Evolutionary conservation across 2,113 vertebrate genomes (phyloP), one percentile per base, ranked within the genome.

Genomic region (Illadopsis cleaveri): DNA sequence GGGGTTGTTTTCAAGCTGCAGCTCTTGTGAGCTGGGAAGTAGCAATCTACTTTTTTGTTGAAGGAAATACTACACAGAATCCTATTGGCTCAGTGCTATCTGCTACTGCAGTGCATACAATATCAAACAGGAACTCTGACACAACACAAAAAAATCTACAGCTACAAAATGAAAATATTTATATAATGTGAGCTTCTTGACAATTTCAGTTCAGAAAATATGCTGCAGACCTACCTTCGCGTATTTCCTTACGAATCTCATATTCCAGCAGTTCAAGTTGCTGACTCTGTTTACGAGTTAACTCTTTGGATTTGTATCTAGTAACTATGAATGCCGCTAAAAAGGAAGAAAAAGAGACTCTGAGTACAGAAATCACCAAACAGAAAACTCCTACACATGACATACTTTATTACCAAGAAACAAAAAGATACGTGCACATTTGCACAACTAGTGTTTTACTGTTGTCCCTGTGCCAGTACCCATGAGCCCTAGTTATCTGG

Each of bases 161-260:
- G 69, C 57, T 51, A 50, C 50, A 48, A 71, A 92, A 87, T 61
- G 35, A 64, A 77, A 75, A 66, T 24, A 17, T 72, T 90, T 70
- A 48, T n/a, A 57, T 40, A 72, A 73, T 35, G 45, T 33, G 24
- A 90, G 47, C n/a, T 71, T 77, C 71, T 80, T 93, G 87, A 73
- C 56, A 88, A 60, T 62, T 94, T 81, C 64, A 82, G 60, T 65
- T 75, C 61, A 93, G 48, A 86, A 91, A 86, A 91, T 13, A 84
- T 2, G n/a, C 75, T 20, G 78, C 2, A 86, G 40, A 97, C 98
- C 57, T 96, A 99, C 99, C 99, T 62, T 99, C 99, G 4, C 99
- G 98, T 77, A 99, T 99, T 94, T 99, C 99, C 54, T 99, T 99
- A 91, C 99, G 98, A 82, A 99, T 98, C 69, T 99, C 98, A 5